phyloP scores from a whole-genome alignment of 2,797 vertebrate species.

The Notoglanidium macrostoma region DNA sequence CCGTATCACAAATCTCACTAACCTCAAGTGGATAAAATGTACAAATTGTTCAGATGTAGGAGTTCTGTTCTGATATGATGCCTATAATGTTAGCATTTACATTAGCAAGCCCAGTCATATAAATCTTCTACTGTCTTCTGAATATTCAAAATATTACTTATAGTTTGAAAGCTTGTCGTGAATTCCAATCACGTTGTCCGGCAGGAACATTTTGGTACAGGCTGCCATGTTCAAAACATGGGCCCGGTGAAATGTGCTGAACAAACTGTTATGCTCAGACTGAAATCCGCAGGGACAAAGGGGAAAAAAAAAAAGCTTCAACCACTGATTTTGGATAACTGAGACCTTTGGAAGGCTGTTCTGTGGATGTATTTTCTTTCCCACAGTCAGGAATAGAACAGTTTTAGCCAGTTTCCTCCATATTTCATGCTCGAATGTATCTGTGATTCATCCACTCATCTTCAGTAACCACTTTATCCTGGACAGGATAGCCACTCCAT shows the following conservation, averaged over 20 bases:
- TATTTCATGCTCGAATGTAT: neutral
- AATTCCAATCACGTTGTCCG: neutral
- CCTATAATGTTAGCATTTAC: neutral
- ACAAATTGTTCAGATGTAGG: neutral
- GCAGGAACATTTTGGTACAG: neutral
- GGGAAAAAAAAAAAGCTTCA: neutral
- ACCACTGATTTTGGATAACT: neutral
- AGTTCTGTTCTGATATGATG: neutral
- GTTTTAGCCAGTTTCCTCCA: neutral
- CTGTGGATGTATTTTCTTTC: neutral
- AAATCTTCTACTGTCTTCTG: neutral
- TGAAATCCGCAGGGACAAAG: neutral
- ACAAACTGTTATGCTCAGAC: conserved; percentile 2
- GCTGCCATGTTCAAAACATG: neutral
- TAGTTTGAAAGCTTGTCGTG: neutral
- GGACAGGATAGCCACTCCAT: neutral
- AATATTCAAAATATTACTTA: neutral
- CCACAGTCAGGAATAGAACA: neutral
- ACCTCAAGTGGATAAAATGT: neutral
- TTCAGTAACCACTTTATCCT: neutral
- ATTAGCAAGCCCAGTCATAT: too few relatives aligned
- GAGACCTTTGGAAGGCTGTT: neutral
- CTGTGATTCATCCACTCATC: neutral
- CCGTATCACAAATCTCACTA: neutral
- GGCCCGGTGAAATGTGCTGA: neutral